These are phyloP conservation scores for Hipposideros larvatus DNA, from an alignment of 2,797 vertebrate species.

Conservation along the genomic window DNA sequence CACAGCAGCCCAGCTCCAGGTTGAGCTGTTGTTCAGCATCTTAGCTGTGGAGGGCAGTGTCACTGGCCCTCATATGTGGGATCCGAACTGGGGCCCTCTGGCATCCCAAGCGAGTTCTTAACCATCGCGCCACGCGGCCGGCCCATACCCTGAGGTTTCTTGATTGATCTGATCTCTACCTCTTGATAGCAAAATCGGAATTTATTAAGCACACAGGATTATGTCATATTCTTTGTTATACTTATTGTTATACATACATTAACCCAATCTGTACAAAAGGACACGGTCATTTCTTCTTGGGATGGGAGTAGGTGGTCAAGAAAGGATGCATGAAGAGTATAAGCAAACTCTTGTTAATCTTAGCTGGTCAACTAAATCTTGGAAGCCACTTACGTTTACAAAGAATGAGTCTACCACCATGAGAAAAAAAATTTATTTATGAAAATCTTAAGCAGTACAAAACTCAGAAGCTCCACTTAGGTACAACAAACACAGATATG, in stretches of 20 bases:
- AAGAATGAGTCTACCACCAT: conserved; percentile 4
- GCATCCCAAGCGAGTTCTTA: too few relatives aligned
- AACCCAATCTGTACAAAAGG: background rate
- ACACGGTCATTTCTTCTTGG: background rate
- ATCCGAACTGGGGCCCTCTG: too few relatives aligned
- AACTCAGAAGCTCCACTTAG: background rate
- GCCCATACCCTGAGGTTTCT: background rate
- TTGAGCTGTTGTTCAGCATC: too few relatives aligned
- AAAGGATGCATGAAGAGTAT: background rate
- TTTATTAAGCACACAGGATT: background rate
- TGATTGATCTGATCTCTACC: conserved; percentile 29
- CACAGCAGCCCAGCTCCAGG: too few relatives aligned
- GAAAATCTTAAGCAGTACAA: conserved; percentile 39
- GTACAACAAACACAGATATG: background rate
- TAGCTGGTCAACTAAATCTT: background rate
- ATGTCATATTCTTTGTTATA: background rate
- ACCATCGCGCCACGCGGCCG: too few relatives aligned
- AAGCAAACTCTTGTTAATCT: background rate
- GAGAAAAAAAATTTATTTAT: conserved; percentile 63
- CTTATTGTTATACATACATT: too few relatives aligned
- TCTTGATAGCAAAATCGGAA: conserved; percentile 8
- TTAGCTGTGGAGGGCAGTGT: too few relatives aligned
- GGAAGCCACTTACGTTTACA: conserved; percentile 13
- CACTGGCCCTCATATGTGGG: too few relatives aligned
- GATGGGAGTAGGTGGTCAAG: background rate